A percentile compares a stretch with the other conserved stretches of the same genome.
Conservation (phyloP, 2,888 invertebrate genomes). For the Lithophane socia region DNA sequence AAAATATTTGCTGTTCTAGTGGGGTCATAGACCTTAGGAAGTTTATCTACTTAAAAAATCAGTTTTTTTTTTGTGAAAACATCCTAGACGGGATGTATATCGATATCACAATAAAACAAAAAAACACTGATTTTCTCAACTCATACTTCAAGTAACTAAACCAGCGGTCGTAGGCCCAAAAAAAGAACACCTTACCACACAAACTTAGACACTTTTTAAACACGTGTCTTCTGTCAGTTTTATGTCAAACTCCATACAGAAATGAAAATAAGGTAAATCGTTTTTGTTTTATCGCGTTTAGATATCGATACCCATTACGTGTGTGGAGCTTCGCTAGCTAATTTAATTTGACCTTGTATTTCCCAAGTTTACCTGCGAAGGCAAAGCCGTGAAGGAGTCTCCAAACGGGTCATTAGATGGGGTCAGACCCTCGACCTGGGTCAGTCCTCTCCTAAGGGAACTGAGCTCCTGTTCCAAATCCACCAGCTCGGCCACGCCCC, state of each 20-base stretch:
- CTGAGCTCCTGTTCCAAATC: conserved; percentile 97
- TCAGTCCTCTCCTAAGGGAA: conserved; percentile 96
- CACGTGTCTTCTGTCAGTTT: no score
- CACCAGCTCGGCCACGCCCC: conserved; percentile 96
- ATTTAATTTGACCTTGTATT: background rate
- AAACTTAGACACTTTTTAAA: no score
- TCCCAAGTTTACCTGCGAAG: conserved; percentile 76
- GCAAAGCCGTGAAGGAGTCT: conserved; percentile 83
- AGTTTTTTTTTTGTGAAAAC: background rate
- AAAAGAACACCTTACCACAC: background rate
- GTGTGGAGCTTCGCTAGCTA: background rate
- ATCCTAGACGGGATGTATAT: background rate
- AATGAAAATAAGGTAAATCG: no score
- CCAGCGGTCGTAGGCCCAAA: background rate
- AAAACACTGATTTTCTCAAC: background rate
- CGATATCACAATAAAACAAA: background rate
- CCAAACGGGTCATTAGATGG: conserved; percentile 90
- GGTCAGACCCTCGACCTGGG: conserved; percentile 96
- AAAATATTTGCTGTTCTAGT: background rate
- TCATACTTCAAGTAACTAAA: background rate
- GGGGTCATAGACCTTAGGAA: background rate
- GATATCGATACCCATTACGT: background rate
- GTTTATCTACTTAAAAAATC: background rate
- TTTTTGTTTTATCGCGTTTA: background rate
- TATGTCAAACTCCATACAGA: no score